Conservation (phyloP, 1,140 invertebrate genomes). For the Phthorimaea operculella region DNA sequence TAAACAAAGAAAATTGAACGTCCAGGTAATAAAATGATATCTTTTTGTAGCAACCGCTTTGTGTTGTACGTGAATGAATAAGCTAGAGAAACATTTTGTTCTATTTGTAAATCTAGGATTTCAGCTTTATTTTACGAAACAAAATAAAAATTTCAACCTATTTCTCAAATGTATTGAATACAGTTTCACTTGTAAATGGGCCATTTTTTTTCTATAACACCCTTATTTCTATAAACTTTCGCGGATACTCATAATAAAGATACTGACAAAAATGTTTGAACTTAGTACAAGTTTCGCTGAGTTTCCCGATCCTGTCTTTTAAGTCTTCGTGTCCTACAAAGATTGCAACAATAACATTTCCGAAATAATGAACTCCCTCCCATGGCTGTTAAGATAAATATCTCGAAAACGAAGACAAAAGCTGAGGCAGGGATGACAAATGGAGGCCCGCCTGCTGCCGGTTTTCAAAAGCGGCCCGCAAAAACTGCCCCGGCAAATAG, state of each 20-base stretch:
- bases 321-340: background rate
- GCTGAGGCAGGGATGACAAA: conserved; percentile 19
- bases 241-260: too few species aligned
- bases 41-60: conserved; percentile 13
- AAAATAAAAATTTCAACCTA: too few species aligned
- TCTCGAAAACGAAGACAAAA: conserved; percentile 22
- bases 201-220: too few species aligned
- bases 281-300: too few species aligned
- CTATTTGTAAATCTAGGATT: background rate
- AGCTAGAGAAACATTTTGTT: background rate
- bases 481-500: conserved; percentile 3
- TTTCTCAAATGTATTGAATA: too few species aligned
- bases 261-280: too few species aligned
- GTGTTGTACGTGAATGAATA: background rate
- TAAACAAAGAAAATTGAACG: conserved; percentile 53
- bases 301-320: too few species aligned
- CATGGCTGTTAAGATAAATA: conserved; percentile 16
- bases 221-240: too few species aligned
- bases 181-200: too few species aligned
- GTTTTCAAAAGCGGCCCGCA: conserved; percentile 8
- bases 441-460: conserved; percentile 10
- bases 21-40: conserved; percentile 37
- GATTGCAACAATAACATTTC: conserved; percentile 11
- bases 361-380: conserved; percentile 18
- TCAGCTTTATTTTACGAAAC: too few species aligned